Conservation (phyloP, 2,888 invertebrate species). For the Dermolepida albohirtum region DNA sequence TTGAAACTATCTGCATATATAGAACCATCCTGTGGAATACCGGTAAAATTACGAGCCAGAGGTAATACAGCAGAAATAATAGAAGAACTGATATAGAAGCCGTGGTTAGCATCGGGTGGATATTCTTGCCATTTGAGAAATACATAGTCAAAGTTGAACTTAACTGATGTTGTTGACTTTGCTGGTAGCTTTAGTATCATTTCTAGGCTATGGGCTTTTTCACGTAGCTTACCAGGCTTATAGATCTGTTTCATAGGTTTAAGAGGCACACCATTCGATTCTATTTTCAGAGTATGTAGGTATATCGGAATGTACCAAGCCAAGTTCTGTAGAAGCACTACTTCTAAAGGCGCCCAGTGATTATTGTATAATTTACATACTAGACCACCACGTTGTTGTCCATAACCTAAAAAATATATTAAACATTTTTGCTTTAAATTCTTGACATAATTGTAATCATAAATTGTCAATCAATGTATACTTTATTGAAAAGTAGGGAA, state of each 20-base stretch:
- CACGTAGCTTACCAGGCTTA: slow-evolving; percentile 85
- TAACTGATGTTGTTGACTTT: slow-evolving; percentile 82
- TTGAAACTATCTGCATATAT: slow-evolving; percentile 76
- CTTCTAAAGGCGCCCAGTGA: slow-evolving; percentile 79
- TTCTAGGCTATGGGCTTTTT: slow-evolving; percentile 89
- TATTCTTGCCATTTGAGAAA: slow-evolving; percentile 99
- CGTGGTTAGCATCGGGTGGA: slow-evolving; percentile 99
- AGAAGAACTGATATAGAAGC: slow-evolving; percentile 94
- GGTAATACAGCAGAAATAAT: slow-evolving; percentile 84
- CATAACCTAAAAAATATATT: slow-evolving; percentile 68
- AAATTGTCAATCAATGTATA: too few relatives aligned
- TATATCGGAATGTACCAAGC: slow-evolving; percentile 89
- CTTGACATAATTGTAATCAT: too few relatives aligned
- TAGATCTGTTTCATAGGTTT: slow-evolving; percentile 72
- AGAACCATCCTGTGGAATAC: slow-evolving; percentile 77
- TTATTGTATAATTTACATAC: slow-evolving; percentile 87
- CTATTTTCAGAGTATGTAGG: slow-evolving; percentile 84
- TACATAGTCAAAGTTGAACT: slow-evolving; percentile 93
- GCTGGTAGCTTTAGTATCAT: slow-evolving; percentile 83
- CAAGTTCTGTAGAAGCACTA: slow-evolving; percentile 89
- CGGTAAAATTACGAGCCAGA: slow-evolving; percentile 82
- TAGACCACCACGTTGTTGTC: slow-evolving; percentile 91
- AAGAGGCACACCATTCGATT: slow-evolving; percentile 69
- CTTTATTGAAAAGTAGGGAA: too few relatives aligned
- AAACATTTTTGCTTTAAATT: slow-evolving; percentile 71